Percentiles rank a stretch among this genome's conserved stretches.
Evolutionary conservation across 2,888 invertebrate species (phyloP).

Genomic region (Cheilosia soror): DNA sequence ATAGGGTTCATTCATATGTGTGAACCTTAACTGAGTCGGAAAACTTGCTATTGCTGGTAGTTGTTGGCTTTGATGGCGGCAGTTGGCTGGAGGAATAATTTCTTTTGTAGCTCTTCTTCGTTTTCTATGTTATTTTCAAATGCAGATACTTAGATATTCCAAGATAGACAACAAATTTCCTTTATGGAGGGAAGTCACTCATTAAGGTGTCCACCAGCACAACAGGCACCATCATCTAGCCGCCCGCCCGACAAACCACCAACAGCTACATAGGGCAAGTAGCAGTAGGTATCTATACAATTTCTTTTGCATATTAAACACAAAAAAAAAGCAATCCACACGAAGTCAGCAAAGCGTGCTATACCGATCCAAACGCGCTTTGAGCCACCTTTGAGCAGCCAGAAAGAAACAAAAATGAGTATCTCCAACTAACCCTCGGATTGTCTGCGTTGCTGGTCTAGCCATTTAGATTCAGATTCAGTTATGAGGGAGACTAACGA

Average conservation of each 20-base stretch:
- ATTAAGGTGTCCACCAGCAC: conserved; percentile 62
- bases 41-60: conserved; percentile 23
- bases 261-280: neutral
- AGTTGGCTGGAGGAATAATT: neutral
- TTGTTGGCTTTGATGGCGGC: neutral
- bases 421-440: conserved; percentile 32
- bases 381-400: conserved; percentile 10
- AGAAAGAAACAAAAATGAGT: conserved; percentile 2
- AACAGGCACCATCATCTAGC: conserved; percentile 15
- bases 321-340: conserved; percentile 58
- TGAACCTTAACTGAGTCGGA: conserved; percentile 55
- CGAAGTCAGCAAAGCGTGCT: conserved; percentile 72
- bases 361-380: conserved; percentile 59
- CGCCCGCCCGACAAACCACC: neutral
- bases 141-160: conserved; percentile 66
- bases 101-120: conserved; percentile 19
- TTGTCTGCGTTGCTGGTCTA: conserved; percentile 39
- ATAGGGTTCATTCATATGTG: conserved; percentile 70
- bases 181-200: conserved; percentile 67
- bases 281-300: conserved; percentile 38
- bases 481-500: conserved; percentile 49
- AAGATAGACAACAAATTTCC: conserved; percentile 69
- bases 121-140: conserved; percentile 53
- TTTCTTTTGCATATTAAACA: conserved; percentile 75
- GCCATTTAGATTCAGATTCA: conserved; percentile 41